Conservation (phyloP, 2,113 vertebrate genomes). For the Centropus bengalensis region DNA sequence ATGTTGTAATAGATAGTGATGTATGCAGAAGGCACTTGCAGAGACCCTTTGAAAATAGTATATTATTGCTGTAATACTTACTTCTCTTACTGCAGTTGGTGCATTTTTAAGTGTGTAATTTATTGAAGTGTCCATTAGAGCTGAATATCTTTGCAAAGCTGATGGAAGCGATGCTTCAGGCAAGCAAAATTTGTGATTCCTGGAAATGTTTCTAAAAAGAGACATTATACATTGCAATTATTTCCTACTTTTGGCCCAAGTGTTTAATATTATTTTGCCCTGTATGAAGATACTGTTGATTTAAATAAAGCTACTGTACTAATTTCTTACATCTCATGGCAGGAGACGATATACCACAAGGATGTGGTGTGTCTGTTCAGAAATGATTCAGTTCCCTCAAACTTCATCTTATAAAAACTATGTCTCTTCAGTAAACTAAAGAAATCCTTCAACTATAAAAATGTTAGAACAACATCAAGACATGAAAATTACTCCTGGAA, state of each 20-base stretch:
- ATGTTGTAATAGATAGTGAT: not conserved
- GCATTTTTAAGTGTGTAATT: not conserved
- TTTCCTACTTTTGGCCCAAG: not conserved
- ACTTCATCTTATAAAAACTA: not conserved
- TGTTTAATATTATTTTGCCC: not conserved
- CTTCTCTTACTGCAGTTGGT: not conserved
- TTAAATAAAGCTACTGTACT: not conserved
- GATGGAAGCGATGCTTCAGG: not conserved
- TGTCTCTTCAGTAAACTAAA: not conserved
- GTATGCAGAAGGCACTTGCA: not conserved
- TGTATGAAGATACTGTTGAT: not conserved
- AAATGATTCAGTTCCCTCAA: not conserved
- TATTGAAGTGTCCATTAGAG: not conserved
- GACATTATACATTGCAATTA: not conserved
- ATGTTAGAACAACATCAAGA: not conserved
- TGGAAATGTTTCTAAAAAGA: not conserved
- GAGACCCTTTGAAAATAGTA: not conserved
- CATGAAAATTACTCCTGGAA: not conserved
- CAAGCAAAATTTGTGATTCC: not conserved
- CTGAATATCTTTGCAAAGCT: not conserved
- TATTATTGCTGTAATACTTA: not conserved
- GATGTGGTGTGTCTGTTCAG: not conserved
- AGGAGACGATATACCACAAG: not conserved
- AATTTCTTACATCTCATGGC: not conserved
- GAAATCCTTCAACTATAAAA: not conserved